phyloP scores from a whole-genome alignment of 2,113 vertebrate genomes.

The Calonectris borealis region DNA sequence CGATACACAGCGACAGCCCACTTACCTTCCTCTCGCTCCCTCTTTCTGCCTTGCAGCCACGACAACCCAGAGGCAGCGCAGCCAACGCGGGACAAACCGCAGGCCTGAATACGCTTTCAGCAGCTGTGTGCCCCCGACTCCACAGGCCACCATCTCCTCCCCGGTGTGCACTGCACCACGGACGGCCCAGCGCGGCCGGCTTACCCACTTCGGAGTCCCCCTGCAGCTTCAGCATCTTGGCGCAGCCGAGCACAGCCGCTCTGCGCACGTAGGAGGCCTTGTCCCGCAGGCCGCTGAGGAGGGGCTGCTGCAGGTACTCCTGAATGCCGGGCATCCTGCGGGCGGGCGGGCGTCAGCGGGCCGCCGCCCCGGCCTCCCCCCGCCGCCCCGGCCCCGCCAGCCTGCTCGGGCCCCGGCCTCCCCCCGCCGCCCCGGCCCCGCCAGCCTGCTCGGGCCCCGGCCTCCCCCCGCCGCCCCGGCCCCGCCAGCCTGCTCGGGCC shows the following conservation, averaged over 20 bases:
- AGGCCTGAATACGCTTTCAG: accelerated
- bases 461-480: too few species aligned
- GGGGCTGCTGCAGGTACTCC: slow-evolving; percentile 91
- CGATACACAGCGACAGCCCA: accelerated
- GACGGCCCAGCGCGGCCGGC: not conserved
- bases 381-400: not conserved
- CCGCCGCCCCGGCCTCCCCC: too few species aligned
- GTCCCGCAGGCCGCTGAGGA: slow-evolving; percentile 86
- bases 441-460: too few species aligned
- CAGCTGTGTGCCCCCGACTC: accelerated
- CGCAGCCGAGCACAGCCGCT: slow-evolving; percentile 92
- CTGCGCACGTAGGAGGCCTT: slow-evolving; percentile 92
- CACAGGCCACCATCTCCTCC: too few species aligned
- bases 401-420: too few species aligned
- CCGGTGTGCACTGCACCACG: too few species aligned
- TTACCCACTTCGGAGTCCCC: slow-evolving; percentile 86
- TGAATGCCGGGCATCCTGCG: slow-evolving; percentile 86
- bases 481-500: too few species aligned
- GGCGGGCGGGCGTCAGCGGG: not conserved
- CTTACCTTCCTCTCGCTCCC: accelerated
- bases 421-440: too few species aligned
- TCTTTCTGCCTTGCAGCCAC: not conserved
- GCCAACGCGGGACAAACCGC: not conserved
- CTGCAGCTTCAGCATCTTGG: slow-evolving; percentile 89
- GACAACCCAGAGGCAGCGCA: too few species aligned